phyloP scores from a whole-genome alignment of 2,113 vertebrate species.

The Leiothrix lutea region DNA sequence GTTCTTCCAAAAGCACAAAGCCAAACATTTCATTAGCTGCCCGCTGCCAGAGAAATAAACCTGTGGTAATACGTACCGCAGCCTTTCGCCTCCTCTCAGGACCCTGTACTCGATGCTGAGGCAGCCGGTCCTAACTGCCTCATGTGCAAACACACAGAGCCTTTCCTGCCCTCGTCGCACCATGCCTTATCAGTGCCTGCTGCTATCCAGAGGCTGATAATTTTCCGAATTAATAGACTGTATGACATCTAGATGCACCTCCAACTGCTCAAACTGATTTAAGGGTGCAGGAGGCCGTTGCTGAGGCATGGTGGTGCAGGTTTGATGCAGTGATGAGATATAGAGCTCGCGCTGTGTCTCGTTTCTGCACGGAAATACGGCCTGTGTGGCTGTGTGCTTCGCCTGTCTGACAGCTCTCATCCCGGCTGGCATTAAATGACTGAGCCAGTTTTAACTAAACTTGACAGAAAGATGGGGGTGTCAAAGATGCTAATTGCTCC shows the following conservation, averaged over 20 bases:
- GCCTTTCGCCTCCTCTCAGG: rapidly evolving
- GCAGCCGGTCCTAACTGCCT: rapidly evolving
- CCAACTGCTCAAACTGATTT: not conserved
- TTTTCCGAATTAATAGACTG: not conserved
- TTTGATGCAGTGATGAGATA: not conserved
- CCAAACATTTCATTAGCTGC: not conserved
- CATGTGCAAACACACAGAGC: rapidly evolving
- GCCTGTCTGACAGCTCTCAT: not conserved
- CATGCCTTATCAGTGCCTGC: not conserved
- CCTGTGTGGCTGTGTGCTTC: rapidly evolving
- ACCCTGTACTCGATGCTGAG: not conserved
- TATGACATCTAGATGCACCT: not conserved
- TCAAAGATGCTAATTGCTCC: not conserved
- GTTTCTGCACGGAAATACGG: rapidly evolving
- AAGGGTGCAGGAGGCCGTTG: rapidly evolving
- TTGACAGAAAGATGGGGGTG: not conserved
- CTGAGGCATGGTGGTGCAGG: rapidly evolving
- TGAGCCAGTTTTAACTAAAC: not conserved
- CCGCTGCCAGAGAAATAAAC: not conserved
- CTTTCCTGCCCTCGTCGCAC: rapidly evolving
- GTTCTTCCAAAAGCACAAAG: not conserved
- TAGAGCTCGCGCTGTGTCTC: rapidly evolving
- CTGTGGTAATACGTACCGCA: rapidly evolving
- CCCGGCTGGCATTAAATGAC: rapidly evolving
- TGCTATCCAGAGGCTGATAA: not conserved